Conservation (phyloP, 1,140 invertebrate species). For the Lysiphlebus fabarum region DNA sequence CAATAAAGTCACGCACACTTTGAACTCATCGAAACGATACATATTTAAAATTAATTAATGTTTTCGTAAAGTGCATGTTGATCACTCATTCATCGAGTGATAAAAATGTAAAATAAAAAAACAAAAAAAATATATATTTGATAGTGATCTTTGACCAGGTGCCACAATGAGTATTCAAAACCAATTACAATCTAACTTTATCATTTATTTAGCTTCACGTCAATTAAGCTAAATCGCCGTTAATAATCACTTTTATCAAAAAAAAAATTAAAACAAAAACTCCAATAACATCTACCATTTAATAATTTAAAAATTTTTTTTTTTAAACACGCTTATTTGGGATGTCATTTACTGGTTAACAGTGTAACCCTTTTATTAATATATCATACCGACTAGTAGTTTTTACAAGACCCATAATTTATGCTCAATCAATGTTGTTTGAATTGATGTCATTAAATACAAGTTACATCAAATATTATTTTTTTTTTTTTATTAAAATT, state of each 20-base stretch:
- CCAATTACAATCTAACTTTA: constrained; percentile 24
- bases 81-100: constrained; percentile 23
- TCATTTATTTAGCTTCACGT: constrained; percentile 34
- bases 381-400: too few species aligned
- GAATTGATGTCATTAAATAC: too few species aligned
- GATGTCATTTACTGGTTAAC: constrained; percentile 18
- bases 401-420: too few species aligned
- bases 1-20: constrained; percentile 22
- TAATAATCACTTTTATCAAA: constrained; percentile 22
- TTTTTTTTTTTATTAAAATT: too few species aligned
- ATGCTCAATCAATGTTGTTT: too few species aligned
- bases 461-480: too few species aligned
- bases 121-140: constrained; percentile 30
- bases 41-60: constrained; percentile 32
- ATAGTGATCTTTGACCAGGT: constrained; percentile 24
- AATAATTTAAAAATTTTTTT: too few species aligned
- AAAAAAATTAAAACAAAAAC: too few species aligned
- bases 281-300: not conserved
- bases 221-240: constrained; percentile 41
- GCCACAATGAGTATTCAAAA: constrained; percentile 28
- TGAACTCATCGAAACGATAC: too few species aligned
- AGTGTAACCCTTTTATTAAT: too few species aligned
- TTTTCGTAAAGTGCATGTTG: constrained; percentile 33
- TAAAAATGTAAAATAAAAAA: constrained; percentile 16
- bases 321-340: constrained; percentile 1